Conservation (phyloP, 2,797 vertebrate genomes). For the Monodelphis domestica region DNA sequence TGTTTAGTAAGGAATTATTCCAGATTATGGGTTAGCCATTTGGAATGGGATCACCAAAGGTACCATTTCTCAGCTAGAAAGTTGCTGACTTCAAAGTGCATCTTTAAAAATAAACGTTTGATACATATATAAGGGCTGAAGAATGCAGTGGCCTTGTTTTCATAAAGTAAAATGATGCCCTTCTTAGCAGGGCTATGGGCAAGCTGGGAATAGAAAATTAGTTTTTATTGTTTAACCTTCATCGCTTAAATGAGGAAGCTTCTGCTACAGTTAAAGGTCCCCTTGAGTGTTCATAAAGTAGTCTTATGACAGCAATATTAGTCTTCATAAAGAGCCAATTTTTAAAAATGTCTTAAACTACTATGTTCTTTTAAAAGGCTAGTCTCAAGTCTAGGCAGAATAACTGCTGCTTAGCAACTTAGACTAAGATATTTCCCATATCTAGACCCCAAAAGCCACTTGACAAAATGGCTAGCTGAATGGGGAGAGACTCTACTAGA, state of each 20-base stretch:
- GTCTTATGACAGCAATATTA: conserved; percentile 70
- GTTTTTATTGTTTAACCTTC: conserved; percentile 77
- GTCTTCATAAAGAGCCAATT: conserved; percentile 71
- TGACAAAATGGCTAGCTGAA: neutral
- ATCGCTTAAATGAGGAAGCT: conserved; percentile 69
- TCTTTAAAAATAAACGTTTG: conserved; percentile 1
- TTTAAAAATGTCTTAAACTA: conserved; percentile 46
- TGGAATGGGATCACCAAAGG: neutral
- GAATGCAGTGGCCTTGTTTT: conserved; percentile 37
- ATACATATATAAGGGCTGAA: neutral
- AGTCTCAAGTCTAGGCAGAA: neutral
- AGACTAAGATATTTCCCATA: neutral
- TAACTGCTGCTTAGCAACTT: neutral
- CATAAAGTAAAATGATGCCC: conserved; percentile 41
- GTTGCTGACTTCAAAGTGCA: neutral
- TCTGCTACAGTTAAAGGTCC: conserved; percentile 64
- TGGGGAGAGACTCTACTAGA: neutral
- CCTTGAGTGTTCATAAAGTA: conserved; percentile 66
- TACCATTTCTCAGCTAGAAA: conserved; percentile 13
- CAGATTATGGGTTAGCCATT: neutral
- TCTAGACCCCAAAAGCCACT: neutral
- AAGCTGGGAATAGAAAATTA: conserved; percentile 70
- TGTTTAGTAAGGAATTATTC: neutral
- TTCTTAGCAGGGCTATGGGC: conserved; percentile 44
- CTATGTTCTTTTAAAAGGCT: neutral